Conservation (phyloP, 2,113 vertebrate species). For the Heloderma charlesbogerti region DNA sequence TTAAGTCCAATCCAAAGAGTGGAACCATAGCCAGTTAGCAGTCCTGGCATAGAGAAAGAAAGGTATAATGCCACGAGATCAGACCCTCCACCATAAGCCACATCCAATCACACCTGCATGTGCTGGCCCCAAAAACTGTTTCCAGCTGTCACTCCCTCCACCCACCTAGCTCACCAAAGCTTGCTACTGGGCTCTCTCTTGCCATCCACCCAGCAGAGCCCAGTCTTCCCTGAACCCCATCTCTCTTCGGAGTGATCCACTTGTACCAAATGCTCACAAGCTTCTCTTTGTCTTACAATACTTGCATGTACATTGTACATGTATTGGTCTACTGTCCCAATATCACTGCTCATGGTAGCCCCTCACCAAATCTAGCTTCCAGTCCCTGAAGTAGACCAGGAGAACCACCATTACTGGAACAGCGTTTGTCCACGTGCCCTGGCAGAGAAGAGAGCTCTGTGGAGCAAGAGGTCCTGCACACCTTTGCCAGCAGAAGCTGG, state of each 20-base stretch:
- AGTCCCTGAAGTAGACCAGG: neutral
- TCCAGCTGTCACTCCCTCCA: neutral
- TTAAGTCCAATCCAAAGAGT: conserved; percentile 96
- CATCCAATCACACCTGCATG: neutral
- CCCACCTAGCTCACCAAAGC: neutral
- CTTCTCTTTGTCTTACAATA: neutral
- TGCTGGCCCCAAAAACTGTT: neutral
- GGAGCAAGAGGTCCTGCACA: neutral
- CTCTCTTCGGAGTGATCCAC: neutral
- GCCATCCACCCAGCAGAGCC: neutral
- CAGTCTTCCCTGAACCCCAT: neutral
- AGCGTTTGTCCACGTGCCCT: neutral
- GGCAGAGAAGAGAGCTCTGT: neutral
- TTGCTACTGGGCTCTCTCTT: neutral
- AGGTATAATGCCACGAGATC: neutral
- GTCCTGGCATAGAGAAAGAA: conserved; percentile 74
- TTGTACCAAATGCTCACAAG: no score
- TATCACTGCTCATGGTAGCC: neutral
- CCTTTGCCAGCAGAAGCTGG: no score
- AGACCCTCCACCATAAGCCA: neutral
- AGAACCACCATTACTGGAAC: neutral
- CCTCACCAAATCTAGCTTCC: neutral
- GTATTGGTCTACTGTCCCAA: neutral
- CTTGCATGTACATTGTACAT: neutral
- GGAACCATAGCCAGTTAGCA: conserved; percentile 92